Evolutionary conservation across 2,888 invertebrate genomes (phyloP), one percentile per base, ranked within the genome.

Genomic region (Minunthozetes semirufus): DNA sequence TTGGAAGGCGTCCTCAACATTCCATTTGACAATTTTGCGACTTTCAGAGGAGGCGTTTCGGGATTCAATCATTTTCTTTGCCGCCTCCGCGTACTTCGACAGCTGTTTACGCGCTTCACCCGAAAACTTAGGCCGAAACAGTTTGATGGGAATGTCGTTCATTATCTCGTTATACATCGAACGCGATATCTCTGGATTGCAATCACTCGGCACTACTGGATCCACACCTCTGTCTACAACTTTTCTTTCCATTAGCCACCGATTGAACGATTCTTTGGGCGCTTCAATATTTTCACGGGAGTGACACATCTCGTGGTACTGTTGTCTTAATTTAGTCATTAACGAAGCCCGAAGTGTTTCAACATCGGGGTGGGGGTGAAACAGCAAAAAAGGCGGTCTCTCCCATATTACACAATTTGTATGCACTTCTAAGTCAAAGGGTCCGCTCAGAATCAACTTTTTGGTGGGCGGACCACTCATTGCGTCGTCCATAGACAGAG

Each of bases 131-230:
- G 96, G 95, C 82, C 94, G 90, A n/a, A 92, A 89, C 76, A 97
- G 87, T 84, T 94, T 95, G 76, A 97, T 93, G 13, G 97, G 97
- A 82, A 98, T 94, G 84, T 97, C 96, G 84, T 94, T 93, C 94
- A 97, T 95, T 73, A 97, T 94, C 85, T 97, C 97, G 78, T 93
- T 89, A 84, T 94, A 94, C 95, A 97, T 94, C 1, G 92, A 91
- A 82, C 89, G 88, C 6, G 96, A 96, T 80, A 97, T 90, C 84
- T 95, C 95, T 1, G 93, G 91, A 79, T 89, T 88, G 84, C 96
- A 96, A 82, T 90, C 90, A 83, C 93, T 93, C 9, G 97, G 96
- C 72, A 97, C 85, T 72, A 97, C 83, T 0, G 96, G 93, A 85
- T 97, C 97, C 75, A 88, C 89, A 1, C 96, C 96, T 81, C 88